These are phyloP conservation scores for Aphis craccivora DNA, from an alignment of 1,140 invertebrate genomes.

Conservation along the genomic window DNA sequence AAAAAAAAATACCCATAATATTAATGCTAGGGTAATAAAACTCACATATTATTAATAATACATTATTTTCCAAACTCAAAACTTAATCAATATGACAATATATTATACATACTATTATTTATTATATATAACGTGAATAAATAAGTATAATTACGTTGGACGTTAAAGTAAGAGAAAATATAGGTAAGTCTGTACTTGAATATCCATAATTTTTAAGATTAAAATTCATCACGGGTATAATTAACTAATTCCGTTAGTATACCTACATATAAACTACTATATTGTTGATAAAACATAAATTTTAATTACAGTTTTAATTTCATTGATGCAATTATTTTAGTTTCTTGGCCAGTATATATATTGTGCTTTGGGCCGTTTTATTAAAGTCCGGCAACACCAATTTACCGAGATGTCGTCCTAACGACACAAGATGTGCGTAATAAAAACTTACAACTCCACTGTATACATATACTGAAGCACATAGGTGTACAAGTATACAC, in stretches of 20 bases:
- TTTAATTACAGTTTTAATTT: not conserved
- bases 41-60: not conserved
- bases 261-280: not conserved
- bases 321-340: not conserved
- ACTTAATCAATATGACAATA: not conserved
- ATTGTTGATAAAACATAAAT: not conserved
- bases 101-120: too few species aligned
- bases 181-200: too few species aligned
- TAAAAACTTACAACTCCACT: constrained; percentile 14
- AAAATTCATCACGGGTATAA: too few species aligned
- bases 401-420: not conserved
- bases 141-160: too few species aligned
- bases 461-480: not conserved
- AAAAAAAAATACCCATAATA: not conserved
- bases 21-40: too few species aligned
- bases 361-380: not conserved
- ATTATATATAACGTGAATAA: too few species aligned
- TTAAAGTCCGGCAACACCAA: not conserved
- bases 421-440: not conserved
- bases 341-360: not conserved
- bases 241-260: too few species aligned
- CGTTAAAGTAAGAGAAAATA: too few species aligned
- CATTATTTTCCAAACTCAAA: not conserved
- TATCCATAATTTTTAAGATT: too few species aligned
- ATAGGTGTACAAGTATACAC: not conserved